Base-by-base conservation (phyloP, 2,797 vertebrate genomes). In the Neosilurus mollespiculum region DNA sequence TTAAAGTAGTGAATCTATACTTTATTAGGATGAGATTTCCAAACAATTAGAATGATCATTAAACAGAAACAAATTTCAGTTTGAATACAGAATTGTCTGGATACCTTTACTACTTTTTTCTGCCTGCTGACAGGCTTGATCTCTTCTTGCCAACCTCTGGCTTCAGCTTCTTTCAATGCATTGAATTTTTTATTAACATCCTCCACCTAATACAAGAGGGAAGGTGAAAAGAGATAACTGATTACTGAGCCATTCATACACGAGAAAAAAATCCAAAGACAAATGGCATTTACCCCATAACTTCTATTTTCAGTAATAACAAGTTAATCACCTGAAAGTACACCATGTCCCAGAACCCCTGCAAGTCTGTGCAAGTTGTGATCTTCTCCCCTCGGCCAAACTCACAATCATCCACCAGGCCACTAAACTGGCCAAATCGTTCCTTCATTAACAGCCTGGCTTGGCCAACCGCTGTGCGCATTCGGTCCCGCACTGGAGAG, bases 291-390 rank as follows among this genome's bases (percentile, higher is more conserved):
- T 61, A 61, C 54, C 9, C 37, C n/a, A 20, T 77, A 59, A 61
- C 30, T n/a, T 4, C n/a, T n/a, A 16, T 4, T 56, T 54, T 26
- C 7, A 37, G 26, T 34, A 54, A 37, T 34, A 49, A 67, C 7
- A 34, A 79, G 24, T 2, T 43, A 37, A 67, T 82, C 81, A 96
- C 98, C 95, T 99, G 98, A 91, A 94, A 98, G 89, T 92, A 95
- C 81, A 99, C 90, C 98, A 99, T 99, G 87, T 99, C 98, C 98
- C 98, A 99, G 91, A 99, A 99, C 26, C 98, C 98, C 90, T 98
- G 96, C 84, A 99, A 91, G 89, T 99, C 98, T 0, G 91, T 92
- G 85, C 95, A 96, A 0, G 93, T 97, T 0, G 95, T 97, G 89
- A 97, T 90, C 88, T 96, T 98, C 90, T 96, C 95, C 11, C 98